phyloP scores from a whole-genome alignment of 2,113 vertebrate species.

The Rhinopithecus roxellana region DNA sequence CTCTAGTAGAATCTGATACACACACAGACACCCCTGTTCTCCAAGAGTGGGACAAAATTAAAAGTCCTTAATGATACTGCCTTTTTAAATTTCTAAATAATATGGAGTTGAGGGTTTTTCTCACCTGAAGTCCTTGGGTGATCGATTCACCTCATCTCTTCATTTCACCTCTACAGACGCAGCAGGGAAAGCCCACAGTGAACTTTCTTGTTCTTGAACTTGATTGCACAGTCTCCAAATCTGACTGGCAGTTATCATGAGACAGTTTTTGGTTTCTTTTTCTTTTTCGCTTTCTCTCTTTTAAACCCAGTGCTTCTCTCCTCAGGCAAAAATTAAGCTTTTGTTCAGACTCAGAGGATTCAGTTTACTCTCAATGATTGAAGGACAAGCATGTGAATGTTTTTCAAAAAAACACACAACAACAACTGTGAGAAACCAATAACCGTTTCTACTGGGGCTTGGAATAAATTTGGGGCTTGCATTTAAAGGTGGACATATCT shows the following conservation, averaged over 20 bases:
- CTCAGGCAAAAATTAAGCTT: background rate
- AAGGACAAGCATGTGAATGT: background rate
- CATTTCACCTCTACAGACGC: background rate
- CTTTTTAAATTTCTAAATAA: background rate
- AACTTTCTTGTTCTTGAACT: background rate
- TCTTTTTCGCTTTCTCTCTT: background rate
- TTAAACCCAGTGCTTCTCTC: background rate
- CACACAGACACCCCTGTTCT: background rate
- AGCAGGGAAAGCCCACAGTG: background rate
- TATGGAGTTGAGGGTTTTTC: background rate
- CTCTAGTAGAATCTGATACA: background rate
- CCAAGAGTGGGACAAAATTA: background rate
- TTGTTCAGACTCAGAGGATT: slow-evolving; percentile 1
- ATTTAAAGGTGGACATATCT: background rate
- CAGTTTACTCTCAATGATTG: background rate
- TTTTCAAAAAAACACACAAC: background rate
- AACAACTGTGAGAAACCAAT: background rate
- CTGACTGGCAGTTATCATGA: background rate
- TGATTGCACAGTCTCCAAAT: background rate
- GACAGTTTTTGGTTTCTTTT: background rate
- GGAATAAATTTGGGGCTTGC: background rate
- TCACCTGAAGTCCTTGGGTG: background rate
- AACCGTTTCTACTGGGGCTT: background rate
- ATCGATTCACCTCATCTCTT: background rate
- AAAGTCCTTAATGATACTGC: background rate